Evolutionary conservation across 2,113 vertebrate genomes (phyloP), one percentile per base, ranked within the genome.

Genomic region (Callocephalon fimbriatum): DNA sequence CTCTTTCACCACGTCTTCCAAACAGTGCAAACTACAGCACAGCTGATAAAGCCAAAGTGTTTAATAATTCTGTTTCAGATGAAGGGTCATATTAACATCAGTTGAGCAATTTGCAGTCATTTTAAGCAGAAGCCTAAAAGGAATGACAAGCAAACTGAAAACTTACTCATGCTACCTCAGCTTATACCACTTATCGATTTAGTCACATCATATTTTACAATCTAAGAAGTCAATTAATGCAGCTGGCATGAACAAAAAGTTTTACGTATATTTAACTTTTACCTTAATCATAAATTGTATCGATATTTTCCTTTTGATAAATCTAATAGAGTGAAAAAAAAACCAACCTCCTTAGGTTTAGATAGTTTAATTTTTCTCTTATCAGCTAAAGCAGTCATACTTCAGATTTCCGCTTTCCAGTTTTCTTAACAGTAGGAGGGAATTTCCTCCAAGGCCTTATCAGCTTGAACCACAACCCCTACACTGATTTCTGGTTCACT

Each of bases 361-460:
- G 82, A 96, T 96, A 88, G 86, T 95, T 97, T 93, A 71, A 93
- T 96, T 97, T 97, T 83, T 70, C 83, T 96, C 88, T 98, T 97
- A 98, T 97, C 94, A 93, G 95, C 91, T 96, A 92, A 88, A 91
- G 27, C 74, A 96, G 94, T 92, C 82, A 97, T 91, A 95, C 85
- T 96, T 82, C 65, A 70, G 15, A 83, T 98, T 98, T 98, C 98
- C 97, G 90, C 88, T 95, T 93, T 90, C 47, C 89, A 97, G 94
- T 95, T 98, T 98, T 77, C 88, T 76, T 96, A 96, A 96, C 92
- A 96, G 92, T 96, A 93, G 98, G 98, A 98, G 83, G 95, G 97
- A 97, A 98, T 98, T 98, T 98, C 98, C 98, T 98, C 86, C 73
- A 92, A 85, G 40, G 58, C 56, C 95, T 98, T 98, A 98, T 98